phyloP scores from a whole-genome alignment of 2,797 vertebrate genomes.

The Eleutherodactylus coqui region DNA sequence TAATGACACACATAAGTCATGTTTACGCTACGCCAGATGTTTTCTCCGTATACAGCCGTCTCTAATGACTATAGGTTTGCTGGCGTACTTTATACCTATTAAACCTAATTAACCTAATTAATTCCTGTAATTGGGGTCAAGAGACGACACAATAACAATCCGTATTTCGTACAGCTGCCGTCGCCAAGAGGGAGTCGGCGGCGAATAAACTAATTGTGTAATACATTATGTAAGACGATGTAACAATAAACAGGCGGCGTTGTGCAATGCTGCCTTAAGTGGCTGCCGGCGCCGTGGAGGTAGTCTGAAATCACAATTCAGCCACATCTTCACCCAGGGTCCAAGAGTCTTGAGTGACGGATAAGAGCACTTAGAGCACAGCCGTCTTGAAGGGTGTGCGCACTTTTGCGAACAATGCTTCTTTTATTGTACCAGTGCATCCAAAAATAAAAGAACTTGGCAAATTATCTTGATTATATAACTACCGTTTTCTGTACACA shows the following conservation, averaged over 20 bases:
- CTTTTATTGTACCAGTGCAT: background rate
- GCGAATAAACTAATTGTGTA: background rate
- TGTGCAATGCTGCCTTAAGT: too few relatives aligned
- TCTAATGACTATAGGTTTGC: background rate
- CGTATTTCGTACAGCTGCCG: constrained; percentile 15
- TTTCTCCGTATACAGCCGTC: constrained; percentile 6
- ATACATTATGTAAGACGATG: constrained; percentile 15
- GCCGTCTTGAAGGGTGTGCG: background rate
- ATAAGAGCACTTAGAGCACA: background rate
- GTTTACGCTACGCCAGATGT: background rate
- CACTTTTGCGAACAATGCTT: background rate
- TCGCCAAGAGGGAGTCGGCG: background rate
- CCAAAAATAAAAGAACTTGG: too few relatives aligned
- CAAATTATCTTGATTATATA: background rate
- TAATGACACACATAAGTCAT: constrained; percentile 32
- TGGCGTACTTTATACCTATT: constrained; percentile 9
- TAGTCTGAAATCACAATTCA: background rate
- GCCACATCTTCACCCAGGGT: background rate
- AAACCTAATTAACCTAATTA: constrained; percentile 45
- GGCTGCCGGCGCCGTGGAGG: too few relatives aligned
- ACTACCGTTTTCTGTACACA: background rate
- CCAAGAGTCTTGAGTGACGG: background rate
- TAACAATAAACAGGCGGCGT: background rate
- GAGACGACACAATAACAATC: constrained; percentile 2
- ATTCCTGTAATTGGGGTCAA: constrained; percentile 63